These are phyloP conservation scores for Crocidura indochinensis DNA, from an alignment of 2,797 vertebrate genomes.

Conservation along the genomic window DNA sequence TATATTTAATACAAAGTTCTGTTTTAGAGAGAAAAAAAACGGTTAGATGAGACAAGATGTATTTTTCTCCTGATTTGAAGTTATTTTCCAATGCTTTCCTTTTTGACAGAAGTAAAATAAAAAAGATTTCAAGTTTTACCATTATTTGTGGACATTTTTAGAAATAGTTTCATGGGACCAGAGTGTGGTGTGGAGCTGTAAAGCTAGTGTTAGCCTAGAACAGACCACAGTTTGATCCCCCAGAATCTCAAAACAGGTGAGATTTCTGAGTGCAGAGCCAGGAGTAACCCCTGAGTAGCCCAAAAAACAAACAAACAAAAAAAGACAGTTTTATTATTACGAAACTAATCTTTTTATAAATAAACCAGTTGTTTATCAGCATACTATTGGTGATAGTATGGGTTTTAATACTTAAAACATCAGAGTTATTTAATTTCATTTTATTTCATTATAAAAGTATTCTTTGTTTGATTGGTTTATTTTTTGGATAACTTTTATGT, in stretches of 20 bases:
- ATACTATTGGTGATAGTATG: too few relatives aligned
- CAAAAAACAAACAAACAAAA: too few relatives aligned
- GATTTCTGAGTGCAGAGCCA: too few relatives aligned
- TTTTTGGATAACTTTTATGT: too few relatives aligned
- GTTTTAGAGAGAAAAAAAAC: neutral
- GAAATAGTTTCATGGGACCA: neutral
- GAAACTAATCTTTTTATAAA: too few relatives aligned
- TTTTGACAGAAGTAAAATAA: slow-evolving; percentile 28
- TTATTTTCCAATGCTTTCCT: neutral
- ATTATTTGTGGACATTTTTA: neutral
- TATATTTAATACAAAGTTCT: neutral
- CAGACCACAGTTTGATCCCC: too few relatives aligned
- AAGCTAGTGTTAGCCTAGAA: too few relatives aligned
- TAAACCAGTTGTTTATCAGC: neutral
- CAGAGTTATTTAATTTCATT: neutral
- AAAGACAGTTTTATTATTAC: neutral
- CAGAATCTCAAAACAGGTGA: too few relatives aligned
- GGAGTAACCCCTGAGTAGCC: too few relatives aligned
- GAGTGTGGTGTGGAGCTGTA: too few relatives aligned
- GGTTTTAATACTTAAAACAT: too few relatives aligned
- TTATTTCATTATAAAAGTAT: neutral
- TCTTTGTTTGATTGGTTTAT: too few relatives aligned
- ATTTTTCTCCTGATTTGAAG: neutral
- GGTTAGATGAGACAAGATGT: neutral
- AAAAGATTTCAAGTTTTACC: neutral